Conservation (phyloP, 2,113 vertebrate species). For the Gymnorhina tibicen region DNA sequence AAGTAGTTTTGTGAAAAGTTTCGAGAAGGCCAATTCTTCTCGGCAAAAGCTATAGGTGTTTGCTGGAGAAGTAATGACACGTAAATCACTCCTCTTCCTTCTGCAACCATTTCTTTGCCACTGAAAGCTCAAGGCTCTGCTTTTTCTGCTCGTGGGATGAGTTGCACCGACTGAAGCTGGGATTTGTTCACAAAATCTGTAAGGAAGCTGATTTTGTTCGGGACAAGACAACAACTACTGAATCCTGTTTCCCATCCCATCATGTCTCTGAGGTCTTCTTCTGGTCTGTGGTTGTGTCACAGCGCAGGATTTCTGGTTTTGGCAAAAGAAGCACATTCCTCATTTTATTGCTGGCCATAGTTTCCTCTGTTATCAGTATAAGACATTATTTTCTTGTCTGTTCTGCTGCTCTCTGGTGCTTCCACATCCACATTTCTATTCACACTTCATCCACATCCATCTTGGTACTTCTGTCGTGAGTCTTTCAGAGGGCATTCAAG, state of each 20-base stretch:
- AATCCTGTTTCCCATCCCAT: not conserved
- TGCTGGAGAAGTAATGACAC: not conserved
- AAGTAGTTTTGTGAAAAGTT: not conserved
- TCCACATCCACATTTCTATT: not conserved
- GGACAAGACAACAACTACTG: not conserved
- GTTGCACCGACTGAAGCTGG: not conserved
- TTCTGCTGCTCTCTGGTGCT: not conserved
- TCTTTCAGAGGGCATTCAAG: not conserved
- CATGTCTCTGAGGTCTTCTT: not conserved
- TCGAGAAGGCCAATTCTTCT: not conserved
- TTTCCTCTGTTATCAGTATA: not conserved
- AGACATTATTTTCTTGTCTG: not conserved
- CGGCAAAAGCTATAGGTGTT: not conserved
- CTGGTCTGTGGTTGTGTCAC: not conserved
- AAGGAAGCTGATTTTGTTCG: not conserved
- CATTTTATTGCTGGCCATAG: not conserved
- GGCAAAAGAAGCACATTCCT: not conserved
- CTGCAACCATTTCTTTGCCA: not conserved
- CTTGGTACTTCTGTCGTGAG: rapidly evolving
- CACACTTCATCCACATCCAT: not conserved
- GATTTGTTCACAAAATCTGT: not conserved
- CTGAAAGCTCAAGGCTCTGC: not conserved
- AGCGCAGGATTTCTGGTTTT: not conserved
- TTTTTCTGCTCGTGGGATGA: not conserved
- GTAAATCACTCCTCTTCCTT: not conserved